These are phyloP conservation scores for Cygnus olor DNA, from an alignment of 2,797 vertebrate genomes.

Conservation along the genomic window DNA sequence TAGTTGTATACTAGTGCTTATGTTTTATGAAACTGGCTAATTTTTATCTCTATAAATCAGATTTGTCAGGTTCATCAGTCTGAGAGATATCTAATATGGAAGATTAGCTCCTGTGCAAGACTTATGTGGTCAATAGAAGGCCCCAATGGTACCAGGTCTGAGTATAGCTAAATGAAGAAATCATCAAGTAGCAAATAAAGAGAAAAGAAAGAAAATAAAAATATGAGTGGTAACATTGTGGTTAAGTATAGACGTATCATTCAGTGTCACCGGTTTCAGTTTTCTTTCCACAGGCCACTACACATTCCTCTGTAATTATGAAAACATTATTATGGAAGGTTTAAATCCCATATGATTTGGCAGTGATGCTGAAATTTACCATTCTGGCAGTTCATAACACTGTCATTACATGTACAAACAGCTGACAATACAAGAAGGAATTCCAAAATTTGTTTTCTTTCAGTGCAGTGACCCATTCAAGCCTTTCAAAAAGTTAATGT, in stretches of 20 bases:
- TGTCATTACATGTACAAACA: constrained; percentile 21
- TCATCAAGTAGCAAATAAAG: not conserved
- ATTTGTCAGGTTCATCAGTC: not conserved
- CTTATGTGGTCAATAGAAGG: not conserved
- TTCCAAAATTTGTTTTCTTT: constrained; percentile 25
- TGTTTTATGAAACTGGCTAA: not conserved
- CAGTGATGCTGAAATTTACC: not conserved
- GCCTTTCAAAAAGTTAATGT: constrained; percentile 2
- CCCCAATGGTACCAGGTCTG: not conserved
- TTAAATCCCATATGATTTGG: constrained; percentile 27
- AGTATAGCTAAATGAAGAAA: not conserved
- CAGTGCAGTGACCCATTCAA: not conserved
- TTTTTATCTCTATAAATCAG: not conserved
- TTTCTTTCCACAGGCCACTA: not conserved
- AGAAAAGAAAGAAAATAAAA: not conserved
- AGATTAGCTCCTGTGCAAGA: not conserved
- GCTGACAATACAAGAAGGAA: constrained; percentile 9
- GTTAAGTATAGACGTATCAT: not conserved
- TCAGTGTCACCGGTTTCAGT: not conserved
- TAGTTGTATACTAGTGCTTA: not conserved
- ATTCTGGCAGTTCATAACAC: constrained; percentile 7
- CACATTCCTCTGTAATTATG: constrained; percentile 30
- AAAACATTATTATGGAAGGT: not conserved
- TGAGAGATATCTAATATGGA: not conserved
- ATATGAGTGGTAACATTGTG: not conserved